Percentiles rank a stretch among this genome's conserved stretches.
Conservation (phyloP, 2,797 vertebrate genomes). For the Martes flavigula region DNA sequence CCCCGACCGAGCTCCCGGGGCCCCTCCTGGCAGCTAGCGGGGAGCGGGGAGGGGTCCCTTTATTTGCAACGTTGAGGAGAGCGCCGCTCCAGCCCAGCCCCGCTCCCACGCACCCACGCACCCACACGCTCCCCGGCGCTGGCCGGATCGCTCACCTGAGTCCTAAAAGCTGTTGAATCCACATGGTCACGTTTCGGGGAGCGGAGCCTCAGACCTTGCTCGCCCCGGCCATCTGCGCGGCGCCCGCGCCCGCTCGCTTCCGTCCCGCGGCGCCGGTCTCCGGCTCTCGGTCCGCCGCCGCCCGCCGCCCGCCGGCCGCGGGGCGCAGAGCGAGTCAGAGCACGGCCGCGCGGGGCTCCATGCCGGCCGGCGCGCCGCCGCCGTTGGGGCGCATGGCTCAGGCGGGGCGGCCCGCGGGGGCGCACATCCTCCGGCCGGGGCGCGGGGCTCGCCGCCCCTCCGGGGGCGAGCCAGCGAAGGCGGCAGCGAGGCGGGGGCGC, state of each 20-base stretch:
- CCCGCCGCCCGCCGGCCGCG: conserved; percentile 71
- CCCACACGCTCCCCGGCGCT: neutral
- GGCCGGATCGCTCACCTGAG: conserved; percentile 82
- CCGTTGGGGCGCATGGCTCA: conserved; percentile 76
- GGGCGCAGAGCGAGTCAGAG: conserved; percentile 77
- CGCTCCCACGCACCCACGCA: conserved; percentile 43
- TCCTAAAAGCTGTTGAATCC: conserved; percentile 85
- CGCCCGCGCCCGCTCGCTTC: conserved; percentile 74
- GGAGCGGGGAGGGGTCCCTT: neutral
- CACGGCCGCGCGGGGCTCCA: conserved; percentile 80
- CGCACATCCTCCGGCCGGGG: conserved; percentile 61
- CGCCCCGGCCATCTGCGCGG: conserved; percentile 79
- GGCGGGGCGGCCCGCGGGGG: conserved; percentile 72
- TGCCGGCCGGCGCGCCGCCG: conserved; percentile 75
- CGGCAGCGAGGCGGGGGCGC: neutral
- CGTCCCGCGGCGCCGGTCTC: conserved; percentile 74
- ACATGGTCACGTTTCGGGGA: conserved; percentile 84
- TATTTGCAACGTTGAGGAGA: neutral
- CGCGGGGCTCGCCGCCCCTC: conserved; percentile 36
- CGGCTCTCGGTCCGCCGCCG: conserved; percentile 57
- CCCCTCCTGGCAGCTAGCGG: neutral
- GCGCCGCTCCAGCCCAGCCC: neutral
- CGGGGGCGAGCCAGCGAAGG: neutral
- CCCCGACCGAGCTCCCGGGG: neutral
- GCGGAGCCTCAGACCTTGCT: conserved; percentile 76